Evolutionary conservation across 2,888 invertebrate genomes (phyloP), one percentile per base, ranked within the genome.

Genomic region (Harpagoxenus sublaevis): DNA sequence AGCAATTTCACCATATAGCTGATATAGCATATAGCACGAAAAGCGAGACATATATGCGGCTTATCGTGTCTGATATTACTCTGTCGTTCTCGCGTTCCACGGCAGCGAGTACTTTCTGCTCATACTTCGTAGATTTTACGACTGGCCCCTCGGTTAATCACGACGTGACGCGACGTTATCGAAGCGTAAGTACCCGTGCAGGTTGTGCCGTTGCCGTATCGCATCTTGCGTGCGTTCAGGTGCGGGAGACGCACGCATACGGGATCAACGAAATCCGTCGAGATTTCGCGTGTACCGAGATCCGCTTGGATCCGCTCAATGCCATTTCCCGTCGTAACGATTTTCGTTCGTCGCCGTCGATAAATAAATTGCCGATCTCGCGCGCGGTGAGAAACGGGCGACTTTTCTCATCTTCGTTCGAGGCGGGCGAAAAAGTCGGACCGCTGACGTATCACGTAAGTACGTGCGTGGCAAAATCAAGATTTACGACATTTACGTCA

Each of bases 1-100:
- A 71, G 83, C 86, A 75, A 85, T 89, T 86, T 87, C 75, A 86
- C 77, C 84, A 28, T 39, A 79, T 63, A n/a, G n/a, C n/a, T n/a
- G n/a, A n/a, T n/a, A n/a, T n/a, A 86, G 85, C 71, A 23, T 23
- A 23, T 23, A 86, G 85, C 71, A 84, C 83, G 71, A 83, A 62
- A 75, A 42, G 57, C 62, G 57, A 28, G 75, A n/a, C 81, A 78
- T 57, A 39, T 83, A 70, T 35, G 77, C 63, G 51, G 35, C 63
- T 79, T 81, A 73, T 66, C 45, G 57, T 63, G 65, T 53, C 18
- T 48, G 63, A 71, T 82, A 84, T 60, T 88, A 83, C 68, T 83
- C 73, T 53, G 66, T 68, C 82, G 71, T 83, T 83, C 55, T 63
- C 35, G 66, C 65, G 84, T 57, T 70, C 60, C 45, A 60, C 68